Base-by-base conservation (phyloP, 1,140 invertebrate species). In the Vanessa tameamea region DNA sequence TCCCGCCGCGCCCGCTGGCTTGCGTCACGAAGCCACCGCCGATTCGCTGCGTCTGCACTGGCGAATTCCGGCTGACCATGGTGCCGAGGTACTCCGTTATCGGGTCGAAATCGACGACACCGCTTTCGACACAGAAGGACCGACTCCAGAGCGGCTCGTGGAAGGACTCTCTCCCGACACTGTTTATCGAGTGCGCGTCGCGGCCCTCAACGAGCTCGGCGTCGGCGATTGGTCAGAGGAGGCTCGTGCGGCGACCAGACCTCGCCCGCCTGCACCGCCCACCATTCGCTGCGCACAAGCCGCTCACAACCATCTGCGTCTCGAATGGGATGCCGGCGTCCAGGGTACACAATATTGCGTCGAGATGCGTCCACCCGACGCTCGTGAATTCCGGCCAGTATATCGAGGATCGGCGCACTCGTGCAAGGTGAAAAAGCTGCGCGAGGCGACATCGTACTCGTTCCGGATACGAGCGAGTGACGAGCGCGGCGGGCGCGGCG, bases 401-500 rank as follows among this genome's bases (percentile, higher is more conserved):
- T 98, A 98, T 88, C 95, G 95, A 63, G 97, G 97, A 47, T 95
- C 95, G 20, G 95, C 94, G 72, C 94, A 95, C 72, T 95, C 94
- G 70, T 96, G 95, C 89, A 97, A 97, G 91, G 95, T 98, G 53
- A 96, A 95, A 82, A 96, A 96, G 87, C 90, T 98, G 73, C 94
- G 95, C 75, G 97, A 98, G 89, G 94, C 95, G 72, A 97, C 95
- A 3, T 91, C 92, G 20, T 98, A 98, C 88, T 94, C 94, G 81
- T 98, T 98, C 92, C 94, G 97, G 69, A 97, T 98, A 81, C 96
- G 95, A 80, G 97, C 97, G 55, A 94, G 95, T 68, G 98, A 97
- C 89, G 96, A 96, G 85, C 89, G 93, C 31, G 97, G 96, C 51
- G 97, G 97, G 1, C 94, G 96, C 79, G 97, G 97, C 23, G 95